Evolutionary conservation across 1,140 invertebrate species (phyloP).

Genomic region (Anastrepha obliqua): DNA sequence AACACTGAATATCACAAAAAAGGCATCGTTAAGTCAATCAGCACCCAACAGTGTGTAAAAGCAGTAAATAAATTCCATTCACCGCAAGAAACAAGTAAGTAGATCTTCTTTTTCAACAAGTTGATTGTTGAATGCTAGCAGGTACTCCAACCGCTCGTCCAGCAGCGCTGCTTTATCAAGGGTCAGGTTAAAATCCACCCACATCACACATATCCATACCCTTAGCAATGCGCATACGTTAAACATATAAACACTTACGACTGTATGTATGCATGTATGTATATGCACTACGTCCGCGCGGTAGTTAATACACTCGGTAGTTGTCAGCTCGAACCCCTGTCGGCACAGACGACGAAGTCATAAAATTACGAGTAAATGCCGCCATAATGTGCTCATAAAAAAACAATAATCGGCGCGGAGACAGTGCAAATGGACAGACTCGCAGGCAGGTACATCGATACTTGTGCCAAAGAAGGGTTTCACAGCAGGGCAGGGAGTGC

Average conservation of each 20-base stretch:
- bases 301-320: neutral
- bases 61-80: slow-evolving; percentile 6
- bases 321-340: slow-evolving; percentile 28
- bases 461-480: neutral
- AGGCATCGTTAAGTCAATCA: neutral
- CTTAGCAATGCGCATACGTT: too few relatives aligned
- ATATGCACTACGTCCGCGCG: neutral
- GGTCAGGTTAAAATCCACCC: neutral
- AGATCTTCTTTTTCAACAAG: neutral
- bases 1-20: neutral
- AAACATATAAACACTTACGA: neutral
- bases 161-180: neutral
- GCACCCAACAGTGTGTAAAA: neutral
- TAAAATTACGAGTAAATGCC: slow-evolving; percentile 50
- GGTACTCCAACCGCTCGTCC: neutral
- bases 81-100: too few relatives aligned
- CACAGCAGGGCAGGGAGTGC: neutral
- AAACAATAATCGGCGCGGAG: slow-evolving; percentile 39
- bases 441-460: neutral
- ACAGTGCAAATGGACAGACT: slow-evolving; percentile 22
- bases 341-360: slow-evolving; percentile 31
- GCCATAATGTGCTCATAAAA: slow-evolving; percentile 47
- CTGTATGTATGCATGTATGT: neutral
- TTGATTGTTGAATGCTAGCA: neutral
- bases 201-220: neutral